These are phyloP conservation scores for Orbicella faveolata DNA, from an alignment of 64 coral and sea anemone species.

Conservation along the genomic window DNA sequence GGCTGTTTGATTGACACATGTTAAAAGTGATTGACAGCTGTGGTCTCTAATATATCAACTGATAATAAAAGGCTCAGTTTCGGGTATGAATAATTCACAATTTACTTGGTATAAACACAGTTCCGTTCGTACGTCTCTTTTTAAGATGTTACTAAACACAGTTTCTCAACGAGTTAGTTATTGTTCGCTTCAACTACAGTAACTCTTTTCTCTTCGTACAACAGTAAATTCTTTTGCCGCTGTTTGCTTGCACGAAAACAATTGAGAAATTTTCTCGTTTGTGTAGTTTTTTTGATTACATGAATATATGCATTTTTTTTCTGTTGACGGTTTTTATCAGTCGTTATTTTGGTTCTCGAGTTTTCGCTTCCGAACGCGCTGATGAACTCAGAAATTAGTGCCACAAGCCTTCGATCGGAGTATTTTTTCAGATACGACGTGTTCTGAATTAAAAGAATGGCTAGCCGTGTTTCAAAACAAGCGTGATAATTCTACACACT, in stretches of 20 bases:
- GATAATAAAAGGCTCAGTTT: not conserved
- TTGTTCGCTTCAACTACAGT: not conserved
- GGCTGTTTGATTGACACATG: conserved; percentile 1
- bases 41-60: conserved; percentile 4
- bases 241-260: not conserved
- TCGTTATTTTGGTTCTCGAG: not conserved
- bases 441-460: not conserved
- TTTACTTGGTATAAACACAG: not conserved
- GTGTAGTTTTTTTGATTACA: conserved; percentile 18
- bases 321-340: not conserved
- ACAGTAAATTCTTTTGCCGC: not conserved
- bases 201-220: not conserved
- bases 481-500: not conserved
- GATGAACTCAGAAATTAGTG: too few species aligned
- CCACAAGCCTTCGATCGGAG: not conserved
- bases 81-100: conserved; percentile 7
- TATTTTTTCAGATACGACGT: not conserved
- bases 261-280: not conserved
- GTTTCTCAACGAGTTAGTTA: not conserved
- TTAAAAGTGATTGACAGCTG: conserved; percentile 6
- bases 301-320: conserved; percentile 33
- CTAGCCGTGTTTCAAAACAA: not conserved
- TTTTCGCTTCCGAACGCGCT: not conserved
- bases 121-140: not conserved
- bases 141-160: not conserved